Evolutionary conservation across 2,888 invertebrate species (phyloP).

Genomic region (Netelia fuscicornis): DNA sequence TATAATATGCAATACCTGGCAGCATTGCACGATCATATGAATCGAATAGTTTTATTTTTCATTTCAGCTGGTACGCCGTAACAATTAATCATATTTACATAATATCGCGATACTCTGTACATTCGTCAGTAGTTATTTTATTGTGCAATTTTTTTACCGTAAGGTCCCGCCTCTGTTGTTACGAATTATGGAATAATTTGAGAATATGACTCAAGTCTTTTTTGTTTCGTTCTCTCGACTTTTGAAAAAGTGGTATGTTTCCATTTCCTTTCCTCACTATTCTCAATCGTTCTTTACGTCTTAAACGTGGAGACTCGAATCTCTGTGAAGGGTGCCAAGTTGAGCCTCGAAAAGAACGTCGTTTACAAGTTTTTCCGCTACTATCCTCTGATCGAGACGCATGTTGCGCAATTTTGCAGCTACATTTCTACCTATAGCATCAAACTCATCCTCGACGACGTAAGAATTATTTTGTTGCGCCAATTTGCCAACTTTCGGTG

Average conservation of each 20-base stretch:
- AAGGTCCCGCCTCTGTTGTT: constrained; percentile 1
- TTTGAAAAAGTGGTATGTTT: not conserved
- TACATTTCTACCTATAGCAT: constrained; percentile 84
- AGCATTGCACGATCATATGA: constrained; percentile 47
- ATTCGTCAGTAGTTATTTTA: constrained; percentile 13
- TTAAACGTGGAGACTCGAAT: constrained; percentile 83
- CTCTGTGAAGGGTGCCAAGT: constrained; percentile 84
- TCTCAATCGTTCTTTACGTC: constrained; percentile 2
- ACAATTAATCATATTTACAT: constrained; percentile 38
- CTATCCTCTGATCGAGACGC: constrained; percentile 84
- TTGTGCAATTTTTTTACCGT: constrained; percentile 8
- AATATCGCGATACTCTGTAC: constrained; percentile 43
- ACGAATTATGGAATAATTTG: not conserved
- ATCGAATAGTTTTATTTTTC: constrained; percentile 11
- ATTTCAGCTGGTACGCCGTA: constrained; percentile 22
- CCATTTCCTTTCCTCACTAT: not conserved
- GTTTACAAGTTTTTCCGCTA: constrained; percentile 85
- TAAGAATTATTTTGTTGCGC: constrained; percentile 78
- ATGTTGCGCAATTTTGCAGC: constrained; percentile 84
- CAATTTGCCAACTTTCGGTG: constrained; percentile 76
- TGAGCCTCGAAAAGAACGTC: constrained; percentile 85
- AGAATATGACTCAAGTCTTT: not conserved
- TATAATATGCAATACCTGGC: constrained; percentile 49
- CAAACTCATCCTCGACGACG: constrained; percentile 82
- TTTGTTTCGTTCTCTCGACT: constrained; percentile 19